phyloP scores from a whole-genome alignment of 2,888 invertebrate genomes.

The Frankliniella intonsa region DNA sequence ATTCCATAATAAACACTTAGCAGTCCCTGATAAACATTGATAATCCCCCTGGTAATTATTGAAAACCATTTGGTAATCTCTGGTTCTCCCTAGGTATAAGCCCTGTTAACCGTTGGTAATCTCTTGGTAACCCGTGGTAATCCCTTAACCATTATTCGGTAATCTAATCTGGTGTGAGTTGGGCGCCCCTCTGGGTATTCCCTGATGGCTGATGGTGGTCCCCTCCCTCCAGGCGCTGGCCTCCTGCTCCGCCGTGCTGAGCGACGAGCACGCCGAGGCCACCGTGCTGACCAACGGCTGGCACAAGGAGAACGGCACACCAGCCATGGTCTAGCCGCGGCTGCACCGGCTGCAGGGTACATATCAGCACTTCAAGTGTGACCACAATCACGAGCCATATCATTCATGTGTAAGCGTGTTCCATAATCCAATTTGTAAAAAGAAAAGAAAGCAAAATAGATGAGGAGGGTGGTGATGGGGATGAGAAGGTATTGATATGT shows the following conservation, averaged over 20 bases:
- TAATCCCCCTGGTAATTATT: too few relatives aligned
- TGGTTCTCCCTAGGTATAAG: too few relatives aligned
- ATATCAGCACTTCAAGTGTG: conserved; percentile 10
- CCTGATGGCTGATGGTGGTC: neutral
- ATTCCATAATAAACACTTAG: too few relatives aligned
- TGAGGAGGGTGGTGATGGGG: neutral
- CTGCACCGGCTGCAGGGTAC: neutral
- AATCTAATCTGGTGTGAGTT: too few relatives aligned
- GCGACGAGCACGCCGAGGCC: conserved; percentile 12
- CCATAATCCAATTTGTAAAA: neutral
- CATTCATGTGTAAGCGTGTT: conserved; percentile 1
- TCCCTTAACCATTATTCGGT: too few relatives aligned
- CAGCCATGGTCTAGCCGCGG: neutral
- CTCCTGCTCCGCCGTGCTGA: conserved; percentile 4
- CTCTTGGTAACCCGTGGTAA: too few relatives aligned
- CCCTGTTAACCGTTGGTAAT: too few relatives aligned
- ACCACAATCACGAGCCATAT: conserved; percentile 3
- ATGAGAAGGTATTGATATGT: neutral
- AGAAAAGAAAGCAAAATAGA: too few relatives aligned
- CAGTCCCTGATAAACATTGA: too few relatives aligned
- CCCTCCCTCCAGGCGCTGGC: neutral
- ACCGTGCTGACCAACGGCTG: conserved; percentile 20
- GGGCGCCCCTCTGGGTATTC: too few relatives aligned
- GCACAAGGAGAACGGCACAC: conserved; percentile 22
- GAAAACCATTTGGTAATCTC: too few relatives aligned